These are phyloP conservation scores for Chloebia gouldiae DNA, from an alignment of 2,113 vertebrate genomes.

Conservation along the genomic window DNA sequence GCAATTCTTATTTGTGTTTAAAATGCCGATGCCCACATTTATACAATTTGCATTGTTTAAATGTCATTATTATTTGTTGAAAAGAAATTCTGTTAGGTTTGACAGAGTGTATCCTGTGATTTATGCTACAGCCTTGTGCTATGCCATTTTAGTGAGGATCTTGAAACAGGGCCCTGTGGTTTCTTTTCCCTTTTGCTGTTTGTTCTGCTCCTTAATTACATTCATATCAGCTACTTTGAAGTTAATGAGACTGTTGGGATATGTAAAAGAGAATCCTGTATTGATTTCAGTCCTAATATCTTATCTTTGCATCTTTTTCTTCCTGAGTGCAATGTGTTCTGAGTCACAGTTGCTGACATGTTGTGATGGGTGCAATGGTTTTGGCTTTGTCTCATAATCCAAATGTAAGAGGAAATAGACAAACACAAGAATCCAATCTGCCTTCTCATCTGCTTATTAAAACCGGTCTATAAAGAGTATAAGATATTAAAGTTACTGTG, in stretches of 20 bases:
- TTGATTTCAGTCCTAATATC: conserved; percentile 75
- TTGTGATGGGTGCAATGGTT: conserved; percentile 18
- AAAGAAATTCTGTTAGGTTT: conserved; percentile 28
- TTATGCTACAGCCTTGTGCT: conserved; percentile 10
- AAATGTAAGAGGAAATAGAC: conserved; percentile 2
- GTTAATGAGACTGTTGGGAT: conserved; percentile 76
- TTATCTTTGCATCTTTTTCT: conserved; percentile 69
- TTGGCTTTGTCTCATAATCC: neutral
- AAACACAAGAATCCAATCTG: neutral
- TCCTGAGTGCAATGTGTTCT: conserved; percentile 53
- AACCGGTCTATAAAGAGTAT: neutral
- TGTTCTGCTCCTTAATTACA: conserved; percentile 78
- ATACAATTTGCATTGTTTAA: conserved; percentile 40
- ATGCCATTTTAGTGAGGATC: conserved; percentile 31
- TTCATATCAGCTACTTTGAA: conserved; percentile 80
- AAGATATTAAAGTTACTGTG: neutral
- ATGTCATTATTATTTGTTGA: conserved; percentile 41
- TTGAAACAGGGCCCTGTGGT: conserved; percentile 40
- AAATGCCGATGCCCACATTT: neutral
- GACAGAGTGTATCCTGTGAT: conserved; percentile 34
- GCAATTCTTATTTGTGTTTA: conserved; percentile 10
- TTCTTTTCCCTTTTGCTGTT: conserved; percentile 51
- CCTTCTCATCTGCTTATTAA: neutral
- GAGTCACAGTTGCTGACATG: conserved; percentile 47
- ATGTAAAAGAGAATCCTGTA: conserved; percentile 72